Evolutionary conservation across 1,140 invertebrate species (phyloP).

Genomic region (Drosophila elegans): DNA sequence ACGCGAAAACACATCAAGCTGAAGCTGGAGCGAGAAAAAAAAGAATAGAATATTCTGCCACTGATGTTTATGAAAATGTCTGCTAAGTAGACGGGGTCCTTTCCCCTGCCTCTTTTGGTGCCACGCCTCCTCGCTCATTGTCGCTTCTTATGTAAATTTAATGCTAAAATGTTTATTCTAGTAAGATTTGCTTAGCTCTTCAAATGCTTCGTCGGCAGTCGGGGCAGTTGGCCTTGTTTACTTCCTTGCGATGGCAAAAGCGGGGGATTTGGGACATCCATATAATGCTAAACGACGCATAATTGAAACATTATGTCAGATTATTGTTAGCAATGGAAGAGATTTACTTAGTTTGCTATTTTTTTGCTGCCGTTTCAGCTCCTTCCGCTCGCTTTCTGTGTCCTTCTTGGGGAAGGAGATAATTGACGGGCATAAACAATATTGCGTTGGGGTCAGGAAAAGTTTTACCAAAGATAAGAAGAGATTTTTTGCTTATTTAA

Average conservation of each 20-base stretch:
- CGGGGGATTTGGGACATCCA: conserved; percentile 37
- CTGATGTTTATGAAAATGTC: conserved; percentile 79
- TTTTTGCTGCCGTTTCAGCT: conserved; percentile 33
- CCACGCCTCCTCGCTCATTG: conserved; percentile 44
- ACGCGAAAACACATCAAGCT: conserved; percentile 64
- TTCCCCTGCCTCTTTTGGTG: not conserved
- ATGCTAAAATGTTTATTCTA: conserved; percentile 83
- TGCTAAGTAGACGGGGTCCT: conserved; percentile 47
- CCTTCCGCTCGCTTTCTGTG: conserved; percentile 4
- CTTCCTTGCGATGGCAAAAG: conserved; percentile 1
- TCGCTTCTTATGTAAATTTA: conserved; percentile 81
- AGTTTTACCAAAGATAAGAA: conserved; percentile 69
- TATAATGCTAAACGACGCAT: conserved; percentile 80
- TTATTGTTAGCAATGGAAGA: conserved; percentile 77
- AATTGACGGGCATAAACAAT: conserved; percentile 63
- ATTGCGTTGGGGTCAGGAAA: conserved; percentile 58
- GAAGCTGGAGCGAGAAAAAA: conserved; percentile 16
- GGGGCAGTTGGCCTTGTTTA: conserved; percentile 33
- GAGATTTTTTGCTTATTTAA: conserved; percentile 59
- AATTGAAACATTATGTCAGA: conserved; percentile 84
- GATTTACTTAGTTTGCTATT: conserved; percentile 77
- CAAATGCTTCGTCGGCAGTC: conserved; percentile 55
- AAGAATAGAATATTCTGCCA: conserved; percentile 27
- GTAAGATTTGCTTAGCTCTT: conserved; percentile 80
- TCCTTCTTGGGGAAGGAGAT: conserved; percentile 36